Conservation (phyloP, 2,888 invertebrate species). For the Drosophila austrosaltans region DNA sequence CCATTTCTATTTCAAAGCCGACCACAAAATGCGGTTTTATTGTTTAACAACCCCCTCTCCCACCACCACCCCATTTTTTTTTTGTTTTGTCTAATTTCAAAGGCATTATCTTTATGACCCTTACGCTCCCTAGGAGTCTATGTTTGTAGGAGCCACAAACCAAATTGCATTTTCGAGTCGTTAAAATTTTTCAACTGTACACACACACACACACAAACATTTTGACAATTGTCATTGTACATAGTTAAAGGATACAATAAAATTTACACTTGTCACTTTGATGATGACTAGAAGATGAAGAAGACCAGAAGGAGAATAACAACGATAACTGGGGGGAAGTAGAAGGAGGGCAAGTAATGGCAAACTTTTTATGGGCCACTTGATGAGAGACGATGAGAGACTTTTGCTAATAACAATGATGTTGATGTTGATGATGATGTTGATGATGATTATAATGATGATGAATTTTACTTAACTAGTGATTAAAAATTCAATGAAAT, state of each 20-base stretch:
- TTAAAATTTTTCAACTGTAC: conserved; percentile 13
- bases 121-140: neutral
- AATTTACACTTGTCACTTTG: conserved; percentile 19
- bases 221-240: conserved; percentile 17
- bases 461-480: conserved; percentile 5
- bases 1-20: too few relatives aligned
- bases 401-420: neutral
- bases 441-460: neutral
- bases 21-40: too few relatives aligned
- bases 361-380: conserved; percentile 12
- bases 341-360: neutral
- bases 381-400: conserved; percentile 3
- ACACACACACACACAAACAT: conserved; percentile 6
- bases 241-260: conserved; percentile 14
- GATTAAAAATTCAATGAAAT: conserved; percentile 11
- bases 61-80: neutral
- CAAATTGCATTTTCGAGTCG: conserved; percentile 9
- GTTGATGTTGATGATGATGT: neutral
- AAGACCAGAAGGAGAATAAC: neutral
- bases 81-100: neutral
- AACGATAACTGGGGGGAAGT: too few relatives aligned
- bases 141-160: neutral
- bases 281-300: neutral
- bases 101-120: conserved; percentile 9
- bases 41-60: neutral